These are phyloP conservation scores for Pogonomyrmex californicus DNA, from an alignment of 1,140 invertebrate species.

Conservation along the genomic window DNA sequence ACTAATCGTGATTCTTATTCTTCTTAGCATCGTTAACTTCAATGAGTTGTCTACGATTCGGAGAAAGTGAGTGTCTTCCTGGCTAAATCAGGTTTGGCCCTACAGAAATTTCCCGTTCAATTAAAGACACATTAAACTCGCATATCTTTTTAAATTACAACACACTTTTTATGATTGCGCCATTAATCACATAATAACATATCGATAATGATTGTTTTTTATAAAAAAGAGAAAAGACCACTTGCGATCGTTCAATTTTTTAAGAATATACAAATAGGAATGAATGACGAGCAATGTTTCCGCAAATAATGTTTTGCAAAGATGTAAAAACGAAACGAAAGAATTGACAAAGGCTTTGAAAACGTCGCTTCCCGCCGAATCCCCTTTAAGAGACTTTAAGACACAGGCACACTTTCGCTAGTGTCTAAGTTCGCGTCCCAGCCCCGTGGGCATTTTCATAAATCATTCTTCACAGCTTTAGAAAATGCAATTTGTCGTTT, in stretches of 20 bases:
- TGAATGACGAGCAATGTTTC: slow-evolving; percentile 3
- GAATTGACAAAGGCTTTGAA: slow-evolving; percentile 23
- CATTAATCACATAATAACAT: neutral
- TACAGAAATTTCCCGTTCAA: neutral
- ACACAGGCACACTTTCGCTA: slow-evolving; percentile 44
- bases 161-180: neutral
- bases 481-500: slow-evolving; percentile 36
- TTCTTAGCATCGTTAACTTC: slow-evolving; percentile 3
- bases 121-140: neutral
- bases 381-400: neutral
- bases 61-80: slow-evolving; percentile 21
- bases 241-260: neutral
- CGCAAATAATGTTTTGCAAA: slow-evolving; percentile 18
- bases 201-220: neutral
- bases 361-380: slow-evolving; percentile 17
- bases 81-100: neutral
- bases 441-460: slow-evolving; percentile 47
- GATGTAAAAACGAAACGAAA: neutral
- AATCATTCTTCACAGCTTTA: slow-evolving; percentile 45
- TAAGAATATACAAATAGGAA: neutral
- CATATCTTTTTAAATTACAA: slow-evolving; percentile 6
- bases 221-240: neutral
- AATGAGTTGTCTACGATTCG: neutral
- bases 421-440: slow-evolving; percentile 22
- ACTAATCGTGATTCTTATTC: neutral